Conservation (phyloP, 2,888 invertebrate species). For the Ectropis crepuscularia region DNA sequence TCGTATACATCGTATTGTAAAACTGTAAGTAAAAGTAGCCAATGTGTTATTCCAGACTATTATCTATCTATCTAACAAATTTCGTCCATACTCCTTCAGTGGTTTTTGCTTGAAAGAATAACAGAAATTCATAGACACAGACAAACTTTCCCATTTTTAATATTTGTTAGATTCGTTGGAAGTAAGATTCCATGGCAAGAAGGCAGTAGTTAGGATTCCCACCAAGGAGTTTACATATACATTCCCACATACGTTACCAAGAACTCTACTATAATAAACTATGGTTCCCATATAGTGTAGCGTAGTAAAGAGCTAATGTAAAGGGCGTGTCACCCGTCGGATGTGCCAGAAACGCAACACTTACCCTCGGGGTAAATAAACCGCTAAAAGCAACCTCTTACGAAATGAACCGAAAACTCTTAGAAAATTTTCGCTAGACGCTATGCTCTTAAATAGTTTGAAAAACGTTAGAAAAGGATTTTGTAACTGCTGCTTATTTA, state of each 20-base stretch:
- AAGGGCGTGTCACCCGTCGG: constrained; percentile 58
- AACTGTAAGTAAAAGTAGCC: too few species aligned
- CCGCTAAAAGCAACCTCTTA: constrained; percentile 53
- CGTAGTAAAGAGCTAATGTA: constrained; percentile 49
- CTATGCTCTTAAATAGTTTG: constrained; percentile 5
- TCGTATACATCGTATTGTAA: too few species aligned
- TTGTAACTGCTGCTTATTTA: too few species aligned
- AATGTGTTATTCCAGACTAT: too few species aligned
- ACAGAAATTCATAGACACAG: too few species aligned
- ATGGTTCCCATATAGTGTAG: constrained; percentile 5
- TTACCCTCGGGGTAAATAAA: constrained; percentile 46
- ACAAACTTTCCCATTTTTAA: too few species aligned
- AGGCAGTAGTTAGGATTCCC: neutral
- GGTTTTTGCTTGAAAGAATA: too few species aligned
- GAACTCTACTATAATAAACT: constrained; percentile 2
- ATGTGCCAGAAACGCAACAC: constrained; percentile 53
- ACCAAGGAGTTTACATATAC: neutral
- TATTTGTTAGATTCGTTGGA: too few species aligned
- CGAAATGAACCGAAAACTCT: constrained; percentile 42
- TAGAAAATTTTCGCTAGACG: constrained; percentile 7
- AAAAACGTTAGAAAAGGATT: neutral
- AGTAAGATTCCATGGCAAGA: neutral
- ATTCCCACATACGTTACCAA: neutral
- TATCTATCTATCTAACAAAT: too few species aligned
- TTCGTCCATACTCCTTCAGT: too few species aligned